Evolutionary conservation across 2,888 invertebrate species (phyloP), one percentile per base, ranked within the genome.

Genomic region (Cosmopolites sordidus): DNA sequence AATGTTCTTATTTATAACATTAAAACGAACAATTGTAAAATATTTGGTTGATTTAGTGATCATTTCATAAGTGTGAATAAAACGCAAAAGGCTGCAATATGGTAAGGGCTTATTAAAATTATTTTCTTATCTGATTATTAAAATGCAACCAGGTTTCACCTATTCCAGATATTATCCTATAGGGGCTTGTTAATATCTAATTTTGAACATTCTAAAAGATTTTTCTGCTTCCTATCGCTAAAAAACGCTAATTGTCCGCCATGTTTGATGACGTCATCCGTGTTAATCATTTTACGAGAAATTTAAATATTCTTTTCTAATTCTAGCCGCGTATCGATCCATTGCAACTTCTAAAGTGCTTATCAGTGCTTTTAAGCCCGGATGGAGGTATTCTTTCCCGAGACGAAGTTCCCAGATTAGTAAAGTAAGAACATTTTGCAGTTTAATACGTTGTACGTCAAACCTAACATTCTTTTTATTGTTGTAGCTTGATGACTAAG

Each of bases 321-420:
- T 67, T 83, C 56, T 82, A 95, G 95, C 93, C 94, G 54, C 89
- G 94, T 43, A 93, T 94, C 70, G 92, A 93, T 76, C 94, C 94
- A 47, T 78, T 88, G 62, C 89, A 93, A 72, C 79, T 96, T 65
- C 78, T 96, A 58, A 89, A 87, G 73, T 94, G 94, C 73, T 82
- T 96, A 54, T 86, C 88, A 69, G 90, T 94, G 57, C 82, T 95
- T 47, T 76, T 96, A 59, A 84, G 87, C 48, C 83, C 85, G 11
- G 83, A 81, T 67, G 95, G 95, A 51, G 94, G 94, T 41, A 93
- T 96, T 65, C 85, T 89, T 69, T 91, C 92, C 67, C 81, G 82
- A 64, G 85, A 87, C 56, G 94, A 95, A 79, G 93, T 95, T 5
- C 85, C 86, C 62, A 83, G 93, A 63, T 81, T 96, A 63, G 90